These are phyloP conservation scores for Nephila pilipes DNA, from an alignment of 1,140 invertebrate genomes.

Conservation along the genomic window DNA sequence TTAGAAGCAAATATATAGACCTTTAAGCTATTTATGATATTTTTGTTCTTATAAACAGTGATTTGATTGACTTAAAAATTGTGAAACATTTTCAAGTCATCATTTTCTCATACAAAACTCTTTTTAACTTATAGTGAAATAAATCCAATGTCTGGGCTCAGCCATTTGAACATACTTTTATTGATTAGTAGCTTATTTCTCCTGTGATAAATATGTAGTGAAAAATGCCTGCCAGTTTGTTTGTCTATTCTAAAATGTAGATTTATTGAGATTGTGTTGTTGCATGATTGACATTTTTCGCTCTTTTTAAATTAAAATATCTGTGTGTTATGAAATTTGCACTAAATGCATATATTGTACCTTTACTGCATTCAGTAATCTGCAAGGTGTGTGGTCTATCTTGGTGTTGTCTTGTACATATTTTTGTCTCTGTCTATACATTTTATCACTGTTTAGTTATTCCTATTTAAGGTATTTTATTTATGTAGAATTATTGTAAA, in stretches of 20 bases:
- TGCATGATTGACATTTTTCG: constrained; percentile 2
- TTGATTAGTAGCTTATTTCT: constrained; percentile 17
- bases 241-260: not conserved
- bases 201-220: constrained; percentile 35
- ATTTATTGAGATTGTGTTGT: not conserved
- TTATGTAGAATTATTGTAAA: constrained; percentile 40
- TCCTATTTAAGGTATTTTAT: constrained; percentile 48
- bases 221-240: not conserved
- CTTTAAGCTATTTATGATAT: no score
- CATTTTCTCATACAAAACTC: no score
- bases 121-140: no score
- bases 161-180: not conserved
- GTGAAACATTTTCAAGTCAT: no score
- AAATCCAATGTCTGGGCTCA: not conserved
- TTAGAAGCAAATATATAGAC: no score
- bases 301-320: constrained; percentile 46
- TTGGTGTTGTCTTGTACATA: constrained; percentile 62
- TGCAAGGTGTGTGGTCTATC: not conserved
- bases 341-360: constrained; percentile 8
- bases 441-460: constrained; percentile 46
- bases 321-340: constrained; percentile 43
- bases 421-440: constrained; percentile 10
- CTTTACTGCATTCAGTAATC: not conserved
- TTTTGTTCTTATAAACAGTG: no score
- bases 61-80: no score